These are phyloP conservation scores for Lagodon rhomboides DNA, from an alignment of 2,797 vertebrate species.

Conservation along the genomic window DNA sequence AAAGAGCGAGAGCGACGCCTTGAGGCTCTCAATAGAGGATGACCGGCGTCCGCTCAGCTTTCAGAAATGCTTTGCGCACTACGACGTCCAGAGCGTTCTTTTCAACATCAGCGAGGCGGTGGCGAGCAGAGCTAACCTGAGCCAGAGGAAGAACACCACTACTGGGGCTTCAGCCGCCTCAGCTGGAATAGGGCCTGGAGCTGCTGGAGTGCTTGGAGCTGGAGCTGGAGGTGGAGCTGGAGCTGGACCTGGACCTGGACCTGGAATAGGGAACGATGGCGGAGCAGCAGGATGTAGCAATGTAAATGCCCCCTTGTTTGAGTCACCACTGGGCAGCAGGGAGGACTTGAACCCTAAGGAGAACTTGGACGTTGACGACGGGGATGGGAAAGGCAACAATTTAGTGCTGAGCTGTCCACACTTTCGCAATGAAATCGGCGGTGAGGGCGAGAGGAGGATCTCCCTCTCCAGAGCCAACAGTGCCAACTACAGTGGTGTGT, in stretches of 20 bases:
- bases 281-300: constrained; percentile 70
- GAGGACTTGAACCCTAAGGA: constrained; percentile 97
- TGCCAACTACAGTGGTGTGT: constrained; percentile 85
- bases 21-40: constrained; percentile 89
- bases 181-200: constrained; percentile 72
- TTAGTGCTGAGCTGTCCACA: constrained; percentile 92
- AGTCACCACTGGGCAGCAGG: constrained; percentile 93
- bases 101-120: constrained; percentile 97
- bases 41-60: constrained; percentile 91
- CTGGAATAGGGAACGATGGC: constrained; percentile 50
- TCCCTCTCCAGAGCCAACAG: constrained; percentile 93
- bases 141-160: constrained; percentile 95
- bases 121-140: constrained; percentile 89
- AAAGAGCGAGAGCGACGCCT: constrained; percentile 92
- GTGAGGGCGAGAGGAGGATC: constrained; percentile 94
- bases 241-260: constrained; percentile 43
- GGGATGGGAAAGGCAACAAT: constrained; percentile 95
- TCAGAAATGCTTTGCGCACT: constrained; percentile 97
- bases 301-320: constrained; percentile 83
- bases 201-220: constrained; percentile 12
- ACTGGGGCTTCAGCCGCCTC: constrained; percentile 97
- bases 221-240: constrained; percentile 46
- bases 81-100: constrained; percentile 97
- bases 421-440: constrained; percentile 97
- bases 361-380: constrained; percentile 93